Conservation (phyloP, 2,888 invertebrate species). For the Tetranychus piercei region DNA sequence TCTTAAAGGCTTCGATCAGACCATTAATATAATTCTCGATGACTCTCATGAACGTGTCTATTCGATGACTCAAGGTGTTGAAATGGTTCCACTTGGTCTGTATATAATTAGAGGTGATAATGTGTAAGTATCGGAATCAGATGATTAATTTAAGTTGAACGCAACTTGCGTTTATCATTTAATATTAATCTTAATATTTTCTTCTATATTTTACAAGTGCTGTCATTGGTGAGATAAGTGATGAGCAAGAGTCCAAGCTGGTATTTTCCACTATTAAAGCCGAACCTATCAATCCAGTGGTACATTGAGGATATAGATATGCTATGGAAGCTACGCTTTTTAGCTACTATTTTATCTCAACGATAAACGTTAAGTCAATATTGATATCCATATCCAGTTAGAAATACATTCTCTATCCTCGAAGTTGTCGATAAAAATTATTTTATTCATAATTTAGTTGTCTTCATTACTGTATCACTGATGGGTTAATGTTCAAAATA, state of each 20-base stretch:
- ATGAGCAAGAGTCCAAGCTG: conserved; percentile 38
- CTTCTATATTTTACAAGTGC: conserved; percentile 32
- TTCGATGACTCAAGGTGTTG: conserved; percentile 72
- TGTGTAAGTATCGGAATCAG: conserved; percentile 40
- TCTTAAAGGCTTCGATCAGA: conserved; percentile 94
- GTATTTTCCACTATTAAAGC: conserved; percentile 40
- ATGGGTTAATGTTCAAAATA: no score
- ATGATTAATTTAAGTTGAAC: conserved; percentile 34
- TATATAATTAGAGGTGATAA: conserved; percentile 97
- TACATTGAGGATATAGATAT: conserved; percentile 21
- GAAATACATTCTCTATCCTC: not conserved
- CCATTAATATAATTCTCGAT: conserved; percentile 92
- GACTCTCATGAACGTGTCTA: conserved; percentile 98
- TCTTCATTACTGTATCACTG: no score
- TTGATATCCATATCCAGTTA: no score
- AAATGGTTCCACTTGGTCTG: conserved; percentile 82
- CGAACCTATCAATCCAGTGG: conserved; percentile 35
- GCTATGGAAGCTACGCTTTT: not conserved
- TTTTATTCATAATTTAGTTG: no score
- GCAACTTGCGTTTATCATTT: not conserved
- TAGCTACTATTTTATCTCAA: no score
- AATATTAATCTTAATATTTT: not conserved
- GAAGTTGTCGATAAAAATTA: no score
- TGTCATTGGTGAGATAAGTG: conserved; percentile 42
- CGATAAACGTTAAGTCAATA: no score